These are phyloP conservation scores for Anastrepha ludens DNA, from an alignment of 1,140 invertebrate species.

Conservation along the genomic window DNA sequence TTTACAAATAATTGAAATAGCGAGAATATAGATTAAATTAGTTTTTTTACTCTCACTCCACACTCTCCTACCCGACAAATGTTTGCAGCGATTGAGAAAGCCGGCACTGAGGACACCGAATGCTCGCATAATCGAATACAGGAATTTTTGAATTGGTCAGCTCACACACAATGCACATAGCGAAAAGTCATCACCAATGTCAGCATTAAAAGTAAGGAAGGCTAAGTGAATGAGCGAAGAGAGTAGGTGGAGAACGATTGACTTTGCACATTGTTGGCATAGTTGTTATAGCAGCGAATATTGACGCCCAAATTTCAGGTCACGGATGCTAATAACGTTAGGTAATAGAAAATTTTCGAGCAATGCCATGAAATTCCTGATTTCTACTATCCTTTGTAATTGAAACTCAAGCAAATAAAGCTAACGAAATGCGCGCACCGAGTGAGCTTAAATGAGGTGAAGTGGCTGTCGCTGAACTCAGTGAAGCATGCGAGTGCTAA, in stretches of 20 bases:
- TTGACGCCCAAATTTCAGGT: constrained; percentile 19
- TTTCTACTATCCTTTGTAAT: neutral
- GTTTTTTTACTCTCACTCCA: neutral
- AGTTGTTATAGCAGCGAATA: neutral
- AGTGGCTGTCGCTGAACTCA: neutral
- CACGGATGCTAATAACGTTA: constrained; percentile 43
- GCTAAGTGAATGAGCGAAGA: neutral
- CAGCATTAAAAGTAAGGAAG: neutral
- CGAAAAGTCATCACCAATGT: neutral
- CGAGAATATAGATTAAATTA: neutral
- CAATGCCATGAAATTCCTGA: neutral
- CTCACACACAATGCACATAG: neutral
- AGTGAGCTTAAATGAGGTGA: neutral
- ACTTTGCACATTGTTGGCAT: constrained; percentile 6
- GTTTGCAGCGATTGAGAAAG: neutral
- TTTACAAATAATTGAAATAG: neutral
- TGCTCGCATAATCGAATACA: constrained; percentile 5
- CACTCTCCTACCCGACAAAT: neutral
- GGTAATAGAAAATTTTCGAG: constrained; percentile 24
- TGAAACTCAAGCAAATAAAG: neutral
- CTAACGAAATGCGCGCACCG: neutral
- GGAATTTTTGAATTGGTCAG: neutral
- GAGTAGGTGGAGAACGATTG: neutral
- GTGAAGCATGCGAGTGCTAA: constrained; percentile 7
- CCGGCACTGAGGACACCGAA: neutral